Base-by-base conservation (phyloP, 2,888 invertebrate genomes). In the Hydrotaea diabolus region DNA sequence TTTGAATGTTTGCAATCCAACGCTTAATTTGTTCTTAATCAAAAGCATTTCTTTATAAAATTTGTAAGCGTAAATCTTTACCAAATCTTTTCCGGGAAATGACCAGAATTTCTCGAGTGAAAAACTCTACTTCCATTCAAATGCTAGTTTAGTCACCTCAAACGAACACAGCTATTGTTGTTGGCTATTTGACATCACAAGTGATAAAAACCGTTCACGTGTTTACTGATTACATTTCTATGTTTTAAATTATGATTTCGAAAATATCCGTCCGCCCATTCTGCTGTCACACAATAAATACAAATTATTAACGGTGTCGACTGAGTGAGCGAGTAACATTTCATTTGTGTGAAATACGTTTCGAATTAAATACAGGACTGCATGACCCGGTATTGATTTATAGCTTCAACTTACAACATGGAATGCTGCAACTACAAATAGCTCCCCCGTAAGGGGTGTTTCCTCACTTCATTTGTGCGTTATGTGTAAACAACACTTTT, bases 181-280 rank as follows among this genome's bases (percentile, higher is more conserved):
- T 55, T 55, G 39, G 39, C 31, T 31, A 7, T 31, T 31, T 31
- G 31, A 4, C 31, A 31, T 7, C 7, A 7, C 31, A 2, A 31
- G 53, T 55, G 55, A 55, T 55, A 55, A 53, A 15, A 53, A 21
- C 55, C 5, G 21, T 55, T 55, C 55, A 55, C 55, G 55, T 55
- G 55, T 21, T 55, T 11, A 21, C 19, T 53, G 55, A 55, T 55
- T 21, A 55, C 55, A 9, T 1, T 9, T 17, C 17, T 55, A 7
- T 55, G 55, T 55, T 19, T 17, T 17, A 11, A 1, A 11, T 55
- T 55, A 21, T 55, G 5, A 19, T 55, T 55, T 2, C 21, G 9
- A 5, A 19, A 2, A 21, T 55, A 3, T 21, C 19, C 21, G 11
- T 39, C 31, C 31, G 7, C n/a, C n/a, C n/a, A n/a, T n/a, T n/a